These are phyloP conservation scores for Macaria notata DNA, from an alignment of 2,888 invertebrate species.

Conservation along the genomic window DNA sequence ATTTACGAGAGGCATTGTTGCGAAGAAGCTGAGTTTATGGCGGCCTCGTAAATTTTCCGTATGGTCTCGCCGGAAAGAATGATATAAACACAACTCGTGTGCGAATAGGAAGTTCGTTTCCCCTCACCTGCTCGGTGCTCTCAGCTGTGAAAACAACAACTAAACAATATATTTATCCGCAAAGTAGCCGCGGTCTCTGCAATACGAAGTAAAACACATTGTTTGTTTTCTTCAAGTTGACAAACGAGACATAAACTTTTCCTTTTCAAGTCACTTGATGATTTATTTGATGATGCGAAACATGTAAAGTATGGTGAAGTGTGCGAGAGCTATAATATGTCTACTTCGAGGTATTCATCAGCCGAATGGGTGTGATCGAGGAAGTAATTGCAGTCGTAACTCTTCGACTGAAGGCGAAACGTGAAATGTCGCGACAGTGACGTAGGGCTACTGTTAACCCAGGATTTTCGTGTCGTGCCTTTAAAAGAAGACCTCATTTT, in stretches of 20 bases:
- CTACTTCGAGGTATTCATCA: conserved; percentile 4
- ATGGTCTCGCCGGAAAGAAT: conserved; percentile 29
- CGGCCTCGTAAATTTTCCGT: conserved; percentile 30
- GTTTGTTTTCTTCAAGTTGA: no score
- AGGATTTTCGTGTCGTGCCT: conserved; percentile 43
- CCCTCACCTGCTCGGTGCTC: conserved; percentile 38
- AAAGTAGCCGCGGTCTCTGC: neutral
- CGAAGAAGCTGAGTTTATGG: conserved; percentile 34
- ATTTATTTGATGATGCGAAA: no score
- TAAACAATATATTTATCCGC: conserved; percentile 29
- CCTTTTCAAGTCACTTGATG: no score
- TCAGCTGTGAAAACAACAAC: conserved; percentile 36
- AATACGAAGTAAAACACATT: no score
- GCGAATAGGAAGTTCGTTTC: conserved; percentile 37
- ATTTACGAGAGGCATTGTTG: conserved; percentile 29
- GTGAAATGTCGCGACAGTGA: conserved; percentile 37
- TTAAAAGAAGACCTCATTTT: conserved; percentile 49
- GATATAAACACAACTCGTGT: conserved; percentile 31
- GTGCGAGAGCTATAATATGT: no score
- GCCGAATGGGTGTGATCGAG: conserved; percentile 14
- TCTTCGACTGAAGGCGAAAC: conserved; percentile 25
- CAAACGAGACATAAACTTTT: no score
- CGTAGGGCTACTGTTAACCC: conserved; percentile 34
- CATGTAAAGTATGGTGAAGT: no score
- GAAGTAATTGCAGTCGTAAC: conserved; percentile 29